phyloP scores from a whole-genome alignment of 2,888 invertebrate genomes.

The Lysandra coridon region DNA sequence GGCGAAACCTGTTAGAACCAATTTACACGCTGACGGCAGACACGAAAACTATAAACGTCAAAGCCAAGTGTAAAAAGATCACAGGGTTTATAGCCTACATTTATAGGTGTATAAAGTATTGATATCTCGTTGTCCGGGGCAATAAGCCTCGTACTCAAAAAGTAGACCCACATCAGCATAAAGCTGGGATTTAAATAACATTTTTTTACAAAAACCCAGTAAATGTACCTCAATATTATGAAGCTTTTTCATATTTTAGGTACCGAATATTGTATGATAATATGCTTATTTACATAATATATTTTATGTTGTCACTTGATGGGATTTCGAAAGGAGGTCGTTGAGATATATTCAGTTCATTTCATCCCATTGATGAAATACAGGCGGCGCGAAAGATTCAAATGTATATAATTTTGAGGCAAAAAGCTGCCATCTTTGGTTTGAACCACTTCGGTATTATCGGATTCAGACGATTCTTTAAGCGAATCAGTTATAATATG shows the following conservation, averaged over 20 bases:
- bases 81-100: slow-evolving; percentile 21
- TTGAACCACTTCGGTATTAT: background rate
- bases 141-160: background rate
- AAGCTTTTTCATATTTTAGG: background rate
- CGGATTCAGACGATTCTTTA: background rate
- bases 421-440: background rate
- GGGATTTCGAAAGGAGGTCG: background rate
- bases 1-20: slow-evolving; percentile 8
- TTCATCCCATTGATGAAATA: slow-evolving; percentile 6
- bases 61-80: slow-evolving; percentile 18
- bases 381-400: background rate
- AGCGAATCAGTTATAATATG: too few species aligned
- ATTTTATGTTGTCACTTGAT: background rate
- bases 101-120: background rate
- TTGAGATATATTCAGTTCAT: slow-evolving; percentile 10
- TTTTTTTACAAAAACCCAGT: background rate
- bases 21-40: slow-evolving; percentile 27
- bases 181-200: background rate
- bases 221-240: background rate
- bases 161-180: slow-evolving; percentile 24
- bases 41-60: slow-evolving; percentile 26
- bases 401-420: slow-evolving; percentile 9
- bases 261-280: background rate
- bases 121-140: background rate
- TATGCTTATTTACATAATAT: background rate